Conservation (phyloP, 1,140 invertebrate genomes). For the Drosophila sturtevanti region DNA sequence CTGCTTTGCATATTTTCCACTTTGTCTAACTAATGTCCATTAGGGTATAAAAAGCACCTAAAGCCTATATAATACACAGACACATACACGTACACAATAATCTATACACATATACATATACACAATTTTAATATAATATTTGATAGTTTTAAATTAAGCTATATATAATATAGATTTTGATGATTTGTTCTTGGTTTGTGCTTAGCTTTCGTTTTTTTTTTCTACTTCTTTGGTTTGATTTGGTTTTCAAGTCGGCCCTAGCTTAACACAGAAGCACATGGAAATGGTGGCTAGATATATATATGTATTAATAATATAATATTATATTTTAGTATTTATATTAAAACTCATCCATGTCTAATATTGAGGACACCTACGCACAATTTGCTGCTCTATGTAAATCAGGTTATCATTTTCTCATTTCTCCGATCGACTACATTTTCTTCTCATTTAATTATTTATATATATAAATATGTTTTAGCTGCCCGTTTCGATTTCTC, state of each 20-base stretch:
- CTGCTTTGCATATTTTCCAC: conserved; percentile 51
- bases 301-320: neutral
- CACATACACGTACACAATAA: conserved; percentile 21
- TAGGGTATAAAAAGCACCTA: conserved; percentile 72
- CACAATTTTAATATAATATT: conserved; percentile 23
- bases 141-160: conserved; percentile 15
- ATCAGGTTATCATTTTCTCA: conserved; percentile 33
- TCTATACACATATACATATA: conserved; percentile 25
- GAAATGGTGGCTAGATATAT: conserved; percentile 36
- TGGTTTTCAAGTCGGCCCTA: neutral
- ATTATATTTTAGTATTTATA: neutral
- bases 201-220: too few species aligned
- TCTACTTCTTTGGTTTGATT: conserved; percentile 18
- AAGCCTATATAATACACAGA: conserved; percentile 45
- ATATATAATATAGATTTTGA: conserved; percentile 14
- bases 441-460: neutral
- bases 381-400: conserved; percentile 32
- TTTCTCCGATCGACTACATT: conserved; percentile 29
- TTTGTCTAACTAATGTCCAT: conserved; percentile 67
- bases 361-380: conserved; percentile 22
- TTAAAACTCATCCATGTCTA: conserved; percentile 10
- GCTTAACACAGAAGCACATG: conserved; percentile 38
- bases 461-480: too few species aligned
- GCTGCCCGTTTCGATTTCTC: conserved; percentile 11
- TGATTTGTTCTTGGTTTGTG: conserved; percentile 11